Percentiles rank a stretch among this genome's conserved stretches.
phyloP scores from a whole-genome alignment of 2,113 vertebrate species.

The Ceuthmochares aereus region DNA sequence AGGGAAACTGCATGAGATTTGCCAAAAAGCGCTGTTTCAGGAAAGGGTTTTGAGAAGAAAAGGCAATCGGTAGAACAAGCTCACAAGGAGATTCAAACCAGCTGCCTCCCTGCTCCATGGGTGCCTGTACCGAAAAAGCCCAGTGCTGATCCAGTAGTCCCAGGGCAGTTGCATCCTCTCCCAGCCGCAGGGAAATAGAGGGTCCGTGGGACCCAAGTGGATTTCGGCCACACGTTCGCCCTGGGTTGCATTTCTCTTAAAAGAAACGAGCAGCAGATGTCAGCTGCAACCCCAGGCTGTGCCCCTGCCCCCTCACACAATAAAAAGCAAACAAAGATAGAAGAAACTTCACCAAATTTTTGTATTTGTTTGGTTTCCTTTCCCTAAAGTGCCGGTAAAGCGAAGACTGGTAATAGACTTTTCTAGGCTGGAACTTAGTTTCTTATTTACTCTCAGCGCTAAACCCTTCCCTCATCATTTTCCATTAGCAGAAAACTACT shows the following conservation, averaged over 20 bases:
- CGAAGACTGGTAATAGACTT: not conserved
- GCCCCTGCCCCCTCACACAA: constrained; percentile 3
- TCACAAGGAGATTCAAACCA: not conserved
- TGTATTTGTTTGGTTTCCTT: not conserved
- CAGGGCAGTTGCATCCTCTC: rapidly evolving
- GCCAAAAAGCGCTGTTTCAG: not conserved
- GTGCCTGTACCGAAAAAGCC: not conserved
- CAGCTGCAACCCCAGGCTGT: not conserved
- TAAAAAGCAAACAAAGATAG: not conserved
- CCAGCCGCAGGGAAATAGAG: rapidly evolving
- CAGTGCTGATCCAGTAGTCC: rapidly evolving
- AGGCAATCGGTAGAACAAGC: not conserved
- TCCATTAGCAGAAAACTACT: not conserved
- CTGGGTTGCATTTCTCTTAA: not conserved
- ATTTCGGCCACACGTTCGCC: not conserved
- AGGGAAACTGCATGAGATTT: not conserved
- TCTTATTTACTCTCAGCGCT: constrained; percentile 4
- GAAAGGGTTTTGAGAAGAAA: not conserved
- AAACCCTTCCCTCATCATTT: not conserved
- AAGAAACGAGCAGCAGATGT: constrained; percentile 58
- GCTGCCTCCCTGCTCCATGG: not conserved
- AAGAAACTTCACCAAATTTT: not conserved
- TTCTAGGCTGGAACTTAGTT: not conserved
- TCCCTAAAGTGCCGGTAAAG: not conserved
- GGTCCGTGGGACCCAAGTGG: not conserved